Evolutionary conservation across 2,888 invertebrate genomes (phyloP).

Genomic region (Drosophila meridionalis): DNA sequence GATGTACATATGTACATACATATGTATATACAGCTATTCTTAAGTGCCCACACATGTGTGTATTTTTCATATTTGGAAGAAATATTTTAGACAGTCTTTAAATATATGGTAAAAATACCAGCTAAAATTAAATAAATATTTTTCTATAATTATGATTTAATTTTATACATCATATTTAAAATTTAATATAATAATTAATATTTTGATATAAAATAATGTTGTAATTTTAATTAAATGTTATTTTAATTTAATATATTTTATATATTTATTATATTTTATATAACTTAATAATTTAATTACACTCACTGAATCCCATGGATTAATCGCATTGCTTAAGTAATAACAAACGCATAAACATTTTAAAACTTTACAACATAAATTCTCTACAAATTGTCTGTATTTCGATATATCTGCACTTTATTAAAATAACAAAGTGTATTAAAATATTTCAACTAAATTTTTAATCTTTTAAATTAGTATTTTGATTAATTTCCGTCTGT

Average conservation of each 20-base stretch:
- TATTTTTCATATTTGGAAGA: background rate
- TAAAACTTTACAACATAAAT: too few relatives aligned
- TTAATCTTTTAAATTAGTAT: background rate
- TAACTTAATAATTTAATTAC: too few relatives aligned
- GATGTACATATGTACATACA: constrained; percentile 1
- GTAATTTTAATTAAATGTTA: too few relatives aligned
- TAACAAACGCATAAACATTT: too few relatives aligned
- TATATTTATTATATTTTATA: background rate
- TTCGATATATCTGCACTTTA: too few relatives aligned
- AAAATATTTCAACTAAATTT: too few relatives aligned
- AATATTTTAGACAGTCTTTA: background rate
- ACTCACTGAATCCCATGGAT: too few relatives aligned
- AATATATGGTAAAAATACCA: too few relatives aligned
- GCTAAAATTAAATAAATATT: too few relatives aligned
- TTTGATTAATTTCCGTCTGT: background rate
- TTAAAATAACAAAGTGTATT: too few relatives aligned
- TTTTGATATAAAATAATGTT: background rate
- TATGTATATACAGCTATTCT: background rate
- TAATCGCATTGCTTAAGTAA: too few relatives aligned
- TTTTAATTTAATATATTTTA: background rate
- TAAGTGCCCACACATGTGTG: constrained; percentile 12
- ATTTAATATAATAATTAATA: background rate
- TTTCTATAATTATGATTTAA: background rate
- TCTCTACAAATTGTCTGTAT: too few relatives aligned
- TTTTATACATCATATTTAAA: background rate